phyloP scores from a whole-genome alignment of 1,140 invertebrate species.

The roundworm (Caenorhabditis elegans) region DNA sequence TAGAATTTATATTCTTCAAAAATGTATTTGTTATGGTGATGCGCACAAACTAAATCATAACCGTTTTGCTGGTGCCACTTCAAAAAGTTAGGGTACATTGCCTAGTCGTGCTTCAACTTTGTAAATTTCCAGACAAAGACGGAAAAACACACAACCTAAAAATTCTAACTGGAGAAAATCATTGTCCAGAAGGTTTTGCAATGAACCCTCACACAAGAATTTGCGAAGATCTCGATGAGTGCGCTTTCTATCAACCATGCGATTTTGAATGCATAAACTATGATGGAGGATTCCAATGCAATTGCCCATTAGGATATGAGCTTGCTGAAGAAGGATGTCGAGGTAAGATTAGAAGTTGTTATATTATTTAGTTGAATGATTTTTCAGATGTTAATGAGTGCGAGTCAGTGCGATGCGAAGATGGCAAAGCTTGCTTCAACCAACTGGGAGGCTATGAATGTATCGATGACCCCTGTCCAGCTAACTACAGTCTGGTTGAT shows the following conservation, averaged over 20 bases:
- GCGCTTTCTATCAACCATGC: slow-evolving; percentile 55
- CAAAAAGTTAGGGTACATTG: too few relatives aligned
- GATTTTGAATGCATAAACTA: slow-evolving; percentile 56
- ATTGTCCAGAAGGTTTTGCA: neutral
- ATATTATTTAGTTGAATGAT: neutral
- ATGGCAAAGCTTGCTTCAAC: slow-evolving; percentile 56
- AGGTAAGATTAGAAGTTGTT: too few relatives aligned
- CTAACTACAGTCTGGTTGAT: slow-evolving; percentile 49
- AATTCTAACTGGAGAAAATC: neutral
- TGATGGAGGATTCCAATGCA: slow-evolving; percentile 52
- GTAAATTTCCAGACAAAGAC: neutral
- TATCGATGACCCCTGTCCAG: slow-evolving; percentile 55
- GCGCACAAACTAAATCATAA: too few relatives aligned
- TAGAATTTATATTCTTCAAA: too few relatives aligned
- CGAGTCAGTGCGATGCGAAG: slow-evolving; percentile 42
- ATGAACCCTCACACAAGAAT: neutral
- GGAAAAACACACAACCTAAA: neutral
- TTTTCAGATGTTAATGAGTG: slow-evolving; percentile 61
- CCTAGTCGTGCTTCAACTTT: too few relatives aligned
- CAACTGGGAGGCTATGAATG: slow-evolving; percentile 55
- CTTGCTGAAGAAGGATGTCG: slow-evolving; percentile 55
- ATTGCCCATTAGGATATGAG: slow-evolving; percentile 57
- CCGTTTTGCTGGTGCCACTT: too few relatives aligned
- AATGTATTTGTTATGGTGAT: too few relatives aligned
- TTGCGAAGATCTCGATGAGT: slow-evolving; percentile 57